phyloP scores from a whole-genome alignment of 2,797 vertebrate species.

The Diplodus sargus region DNA sequence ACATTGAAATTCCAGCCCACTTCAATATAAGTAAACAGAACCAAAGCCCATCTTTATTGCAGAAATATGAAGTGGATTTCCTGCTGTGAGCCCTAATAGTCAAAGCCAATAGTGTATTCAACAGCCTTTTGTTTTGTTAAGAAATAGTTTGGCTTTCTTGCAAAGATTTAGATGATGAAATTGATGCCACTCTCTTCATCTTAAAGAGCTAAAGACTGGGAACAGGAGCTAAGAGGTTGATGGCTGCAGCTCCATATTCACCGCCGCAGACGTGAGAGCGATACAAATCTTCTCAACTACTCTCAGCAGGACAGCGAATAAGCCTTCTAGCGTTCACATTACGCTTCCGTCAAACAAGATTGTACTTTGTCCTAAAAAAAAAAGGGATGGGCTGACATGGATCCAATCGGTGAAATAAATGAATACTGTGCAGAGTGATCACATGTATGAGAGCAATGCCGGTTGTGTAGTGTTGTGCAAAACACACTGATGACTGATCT shows the following conservation, averaged over 20 bases:
- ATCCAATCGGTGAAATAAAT: not conserved
- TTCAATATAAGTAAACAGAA: constrained; percentile 57
- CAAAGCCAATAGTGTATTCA: constrained; percentile 7
- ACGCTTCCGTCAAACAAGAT: not conserved
- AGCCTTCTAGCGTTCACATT: not conserved
- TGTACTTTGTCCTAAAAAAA: not conserved
- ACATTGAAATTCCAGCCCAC: constrained; percentile 60
- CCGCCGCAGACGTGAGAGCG: not conserved
- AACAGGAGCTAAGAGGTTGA: not conserved
- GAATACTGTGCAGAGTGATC: constrained; percentile 2
- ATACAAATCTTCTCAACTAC: not conserved
- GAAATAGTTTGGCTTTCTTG: not conserved
- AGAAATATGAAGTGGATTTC: constrained; percentile 42
- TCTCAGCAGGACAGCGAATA: not conserved
- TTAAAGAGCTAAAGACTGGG: not conserved
- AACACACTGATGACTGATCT: not conserved
- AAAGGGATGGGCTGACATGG: not conserved
- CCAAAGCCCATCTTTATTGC: constrained; percentile 15
- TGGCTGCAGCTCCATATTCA: not conserved
- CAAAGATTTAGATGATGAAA: not conserved
- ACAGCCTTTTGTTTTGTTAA: not conserved
- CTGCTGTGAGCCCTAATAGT: constrained; percentile 6
- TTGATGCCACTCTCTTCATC: not conserved
- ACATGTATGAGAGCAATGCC: not conserved
- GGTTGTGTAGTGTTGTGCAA: not conserved